Percentiles rank a stretch among this genome's conserved stretches.
Conservation (phyloP, 2,888 invertebrate genomes). For the Trachelus troglodyta region DNA sequence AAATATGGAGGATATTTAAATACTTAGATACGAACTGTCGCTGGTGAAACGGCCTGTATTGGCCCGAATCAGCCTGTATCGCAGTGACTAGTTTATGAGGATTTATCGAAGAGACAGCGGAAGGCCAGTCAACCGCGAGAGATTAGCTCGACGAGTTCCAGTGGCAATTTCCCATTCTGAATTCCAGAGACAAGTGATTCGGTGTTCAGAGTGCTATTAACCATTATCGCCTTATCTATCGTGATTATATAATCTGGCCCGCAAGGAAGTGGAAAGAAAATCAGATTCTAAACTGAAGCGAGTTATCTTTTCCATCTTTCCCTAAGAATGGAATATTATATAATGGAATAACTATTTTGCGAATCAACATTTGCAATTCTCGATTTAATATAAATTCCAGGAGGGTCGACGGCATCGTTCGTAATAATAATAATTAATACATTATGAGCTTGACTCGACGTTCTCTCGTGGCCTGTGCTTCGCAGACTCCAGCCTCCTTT, state of each 20-base stretch:
- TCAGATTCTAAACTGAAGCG: neutral
- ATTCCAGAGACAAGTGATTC: conserved; percentile 27
- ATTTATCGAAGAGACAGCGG: no score
- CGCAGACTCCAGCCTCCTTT: neutral
- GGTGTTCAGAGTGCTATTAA: conserved; percentile 20
- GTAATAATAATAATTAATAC: conserved; percentile 30
- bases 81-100: no score
- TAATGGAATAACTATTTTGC: no score
- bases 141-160: conserved; percentile 35
- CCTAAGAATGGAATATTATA: neutral
- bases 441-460: conserved; percentile 2
- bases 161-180: neutral
- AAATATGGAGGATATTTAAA: no score
- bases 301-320: neutral
- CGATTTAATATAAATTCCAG: conserved; percentile 23
- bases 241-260: no score
- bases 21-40: no score
- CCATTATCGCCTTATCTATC: no score
- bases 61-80: no score
- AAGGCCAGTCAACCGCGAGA: conserved; percentile 11
- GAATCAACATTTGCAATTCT: neutral
- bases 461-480: neutral
- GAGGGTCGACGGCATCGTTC: conserved; percentile 22
- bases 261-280: neutral
- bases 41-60: no score